Conservation (phyloP, 1,140 invertebrate species). For the Diploscapter pachys region DNA sequence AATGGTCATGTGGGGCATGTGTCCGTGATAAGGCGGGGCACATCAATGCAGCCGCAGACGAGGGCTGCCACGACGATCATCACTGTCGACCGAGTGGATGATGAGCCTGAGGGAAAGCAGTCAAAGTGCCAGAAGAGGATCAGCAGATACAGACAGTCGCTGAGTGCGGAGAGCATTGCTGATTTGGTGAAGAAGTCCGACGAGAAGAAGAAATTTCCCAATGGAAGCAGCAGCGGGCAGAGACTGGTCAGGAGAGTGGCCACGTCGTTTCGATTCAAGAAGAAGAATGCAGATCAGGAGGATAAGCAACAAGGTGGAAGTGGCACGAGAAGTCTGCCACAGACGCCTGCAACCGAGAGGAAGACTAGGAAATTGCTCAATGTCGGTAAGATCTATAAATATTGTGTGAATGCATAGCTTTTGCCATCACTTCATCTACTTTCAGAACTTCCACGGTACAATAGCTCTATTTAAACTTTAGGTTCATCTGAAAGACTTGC, state of each 20-base stretch:
- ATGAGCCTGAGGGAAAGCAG: too few relatives aligned
- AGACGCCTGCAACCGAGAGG: conserved; percentile 31
- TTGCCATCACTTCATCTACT: neutral
- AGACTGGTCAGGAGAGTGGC: conserved; percentile 26
- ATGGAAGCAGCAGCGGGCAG: neutral
- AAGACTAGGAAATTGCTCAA: conserved; percentile 4
- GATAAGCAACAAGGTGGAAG: conserved; percentile 19
- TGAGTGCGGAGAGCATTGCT: conserved; percentile 1
- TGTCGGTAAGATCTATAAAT: neutral
- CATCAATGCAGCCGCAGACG: too few relatives aligned
- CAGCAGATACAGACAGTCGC: conserved; percentile 8
- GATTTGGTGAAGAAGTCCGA: conserved; percentile 12
- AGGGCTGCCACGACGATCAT: too few relatives aligned
- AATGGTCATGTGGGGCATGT: too few relatives aligned
- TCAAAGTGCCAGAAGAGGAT: neutral
- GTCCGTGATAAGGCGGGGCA: too few relatives aligned
- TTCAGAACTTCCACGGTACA: neutral
- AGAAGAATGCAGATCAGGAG: neutral
- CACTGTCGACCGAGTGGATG: too few relatives aligned
- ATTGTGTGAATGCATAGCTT: neutral
- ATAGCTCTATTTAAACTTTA: conserved; percentile 68
- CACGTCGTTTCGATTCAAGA: conserved; percentile 23
- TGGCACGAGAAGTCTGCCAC: conserved; percentile 29
- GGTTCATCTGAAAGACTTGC: too few relatives aligned
- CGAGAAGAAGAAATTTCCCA: neutral